Conservation (phyloP, 2,888 invertebrate genomes). For the Trichacis sp. region DNA sequence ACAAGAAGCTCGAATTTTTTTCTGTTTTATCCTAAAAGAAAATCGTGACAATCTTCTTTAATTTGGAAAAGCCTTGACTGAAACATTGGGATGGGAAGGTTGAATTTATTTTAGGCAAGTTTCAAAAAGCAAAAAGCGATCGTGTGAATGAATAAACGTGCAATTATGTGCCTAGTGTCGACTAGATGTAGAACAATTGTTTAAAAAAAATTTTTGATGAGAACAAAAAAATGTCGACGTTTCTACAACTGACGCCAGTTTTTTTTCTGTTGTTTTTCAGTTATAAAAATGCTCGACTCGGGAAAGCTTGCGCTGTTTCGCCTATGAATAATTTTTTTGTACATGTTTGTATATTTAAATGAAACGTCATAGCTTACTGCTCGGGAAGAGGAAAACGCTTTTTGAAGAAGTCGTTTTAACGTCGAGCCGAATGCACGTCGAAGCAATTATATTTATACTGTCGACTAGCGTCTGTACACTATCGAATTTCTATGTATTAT, state of each 20-base stretch:
- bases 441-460: background rate
- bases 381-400: background rate
- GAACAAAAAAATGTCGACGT: background rate
- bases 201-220: too few relatives aligned
- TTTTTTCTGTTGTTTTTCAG: background rate
- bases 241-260: background rate
- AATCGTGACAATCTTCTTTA: too few relatives aligned
- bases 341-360: slow-evolving; percentile 8
- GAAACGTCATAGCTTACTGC: background rate
- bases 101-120: too few relatives aligned
- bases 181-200: background rate
- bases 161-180: background rate
- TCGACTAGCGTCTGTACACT: background rate
- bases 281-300: background rate
- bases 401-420: background rate
- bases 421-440: background rate
- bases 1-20: background rate
- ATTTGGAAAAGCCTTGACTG: too few relatives aligned
- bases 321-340: background rate
- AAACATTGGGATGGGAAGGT: too few relatives aligned
- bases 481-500: background rate
- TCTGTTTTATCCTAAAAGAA: background rate
- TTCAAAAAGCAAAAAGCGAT: too few relatives aligned
- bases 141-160: background rate
- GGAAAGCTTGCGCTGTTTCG: background rate